Percentiles rank a stretch among this genome's conserved stretches.
phyloP scores from a whole-genome alignment of 2,888 invertebrate species.

The Phyllotreta striolata region DNA sequence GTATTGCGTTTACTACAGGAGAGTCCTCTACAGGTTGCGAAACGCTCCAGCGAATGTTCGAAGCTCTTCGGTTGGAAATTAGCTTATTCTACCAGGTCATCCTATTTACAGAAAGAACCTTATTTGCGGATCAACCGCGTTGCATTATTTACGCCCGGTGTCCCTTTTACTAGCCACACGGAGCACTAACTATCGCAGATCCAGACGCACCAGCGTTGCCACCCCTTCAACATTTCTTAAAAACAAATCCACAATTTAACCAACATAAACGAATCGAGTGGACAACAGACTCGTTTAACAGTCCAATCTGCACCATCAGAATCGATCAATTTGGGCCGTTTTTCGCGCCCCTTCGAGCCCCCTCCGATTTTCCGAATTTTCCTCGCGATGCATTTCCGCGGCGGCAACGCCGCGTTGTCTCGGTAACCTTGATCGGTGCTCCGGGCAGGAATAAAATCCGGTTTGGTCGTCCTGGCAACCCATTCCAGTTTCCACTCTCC shows the following conservation, averaged over 20 bases:
- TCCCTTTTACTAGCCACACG: slow-evolving; percentile 34
- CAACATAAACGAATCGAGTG: neutral
- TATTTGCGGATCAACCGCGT: slow-evolving; percentile 33
- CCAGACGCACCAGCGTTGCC: slow-evolving; percentile 30
- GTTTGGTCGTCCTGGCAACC: slow-evolving; percentile 42
- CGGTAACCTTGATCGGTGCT: slow-evolving; percentile 56
- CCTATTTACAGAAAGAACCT: slow-evolving; percentile 33
- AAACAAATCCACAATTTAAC: neutral
- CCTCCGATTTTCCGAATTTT: neutral
- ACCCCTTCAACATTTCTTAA: neutral
- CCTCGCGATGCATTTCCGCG: neutral
- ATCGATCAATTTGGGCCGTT: neutral
- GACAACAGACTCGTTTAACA: neutral
- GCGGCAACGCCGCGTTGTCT: slow-evolving; percentile 40
- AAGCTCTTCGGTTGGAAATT: too few relatives aligned
- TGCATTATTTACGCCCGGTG: slow-evolving; percentile 33
- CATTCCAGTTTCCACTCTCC: slow-evolving; percentile 37
- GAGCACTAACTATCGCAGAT: slow-evolving; percentile 21
- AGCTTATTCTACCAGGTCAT: neutral
- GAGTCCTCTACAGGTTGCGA: too few relatives aligned
- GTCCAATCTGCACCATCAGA: neutral
- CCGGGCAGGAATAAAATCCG: slow-evolving; percentile 45
- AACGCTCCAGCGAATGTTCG: too few relatives aligned
- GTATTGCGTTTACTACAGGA: too few relatives aligned
- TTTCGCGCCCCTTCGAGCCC: neutral